Percentiles rank a stretch among this genome's conserved stretches.
Evolutionary conservation across 2,797 vertebrate species (phyloP).

Genomic region (Coilia nasus): DNA sequence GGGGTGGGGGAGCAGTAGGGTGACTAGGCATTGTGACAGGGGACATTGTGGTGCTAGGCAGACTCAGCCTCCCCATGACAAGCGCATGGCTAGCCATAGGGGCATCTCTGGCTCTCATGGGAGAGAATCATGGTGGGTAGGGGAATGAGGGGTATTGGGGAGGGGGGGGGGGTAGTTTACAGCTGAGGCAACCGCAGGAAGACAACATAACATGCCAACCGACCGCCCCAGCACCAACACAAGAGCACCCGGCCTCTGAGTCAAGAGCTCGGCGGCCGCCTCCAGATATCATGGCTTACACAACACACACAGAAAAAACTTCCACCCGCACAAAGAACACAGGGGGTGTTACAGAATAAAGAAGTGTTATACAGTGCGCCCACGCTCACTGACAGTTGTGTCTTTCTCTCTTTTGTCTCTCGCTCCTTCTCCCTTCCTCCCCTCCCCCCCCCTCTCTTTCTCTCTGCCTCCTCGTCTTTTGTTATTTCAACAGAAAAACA

Average conservation of each 20-base stretch:
- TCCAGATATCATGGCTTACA: constrained; percentile 27
- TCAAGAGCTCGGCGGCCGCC: not conserved
- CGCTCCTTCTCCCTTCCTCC: constrained; percentile 33
- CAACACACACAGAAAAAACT: constrained; percentile 6
- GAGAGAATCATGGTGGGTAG: not conserved
- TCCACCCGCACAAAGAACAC: not conserved
- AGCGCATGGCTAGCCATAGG: constrained; percentile 13
- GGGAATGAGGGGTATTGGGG: not conserved
- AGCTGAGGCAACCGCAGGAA: not conserved
- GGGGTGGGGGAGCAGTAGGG: not conserved
- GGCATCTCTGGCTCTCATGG: not conserved
- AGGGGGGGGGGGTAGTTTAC: not conserved
- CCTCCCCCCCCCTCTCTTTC: constrained; percentile 1
- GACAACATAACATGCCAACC: not conserved
- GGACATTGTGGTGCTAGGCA: not conserved
- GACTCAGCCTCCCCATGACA: constrained; percentile 9
- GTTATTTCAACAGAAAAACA: constrained; percentile 55
- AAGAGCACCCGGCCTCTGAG: constrained; percentile 28
- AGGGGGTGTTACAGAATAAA: constrained; percentile 20
- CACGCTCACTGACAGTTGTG: constrained; percentile 40
- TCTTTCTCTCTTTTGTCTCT: constrained; percentile 42
- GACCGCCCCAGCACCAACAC: constrained; percentile 14
- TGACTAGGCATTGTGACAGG: not conserved
- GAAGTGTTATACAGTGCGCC: constrained; percentile 18
- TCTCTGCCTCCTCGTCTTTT: constrained; percentile 35